Base-by-base conservation (phyloP, 2,113 vertebrate species). In the Nyctereutes procyonoides region DNA sequence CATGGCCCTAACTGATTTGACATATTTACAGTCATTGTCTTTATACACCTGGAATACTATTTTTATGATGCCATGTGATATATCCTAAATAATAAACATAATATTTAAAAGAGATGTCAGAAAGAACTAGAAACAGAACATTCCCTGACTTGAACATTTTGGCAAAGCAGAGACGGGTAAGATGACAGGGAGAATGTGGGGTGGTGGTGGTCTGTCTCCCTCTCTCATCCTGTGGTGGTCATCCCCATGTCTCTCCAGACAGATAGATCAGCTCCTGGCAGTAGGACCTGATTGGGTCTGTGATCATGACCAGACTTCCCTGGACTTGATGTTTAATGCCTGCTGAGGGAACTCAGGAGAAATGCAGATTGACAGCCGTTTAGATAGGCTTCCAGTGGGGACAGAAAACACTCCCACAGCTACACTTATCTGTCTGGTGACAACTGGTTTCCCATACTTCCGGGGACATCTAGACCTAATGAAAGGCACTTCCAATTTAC, bases 1-100 rank as follows among this genome's bases (percentile, higher is more conserved):
- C 22, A 19, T 17, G 16, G 28, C 17, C 12, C 20, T 63, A 28
- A 56, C 22, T 90, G 53, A 62, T 38, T 65, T 28, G 62, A 63
- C 11, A 73, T 22, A 71, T 65, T 94, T 48, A 62, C 1, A 56
- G 16, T 51, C 15, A 79, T 58, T 48, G 35, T 80, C 8, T 81
- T 86, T 7, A 85, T 58, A 80, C 1, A n/a, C 2, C 28, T 58
- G 56, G 60, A 85, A 38, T 79, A 62, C 14, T 43, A 43, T 69
- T 77, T 79, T 30, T 55, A 51, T 80, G 26, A 71, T 38, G 32
- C 16, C 2, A 73, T 3, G 8, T 35, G 10, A 10, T 3, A 12
- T 80, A 58, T 58, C 12, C 65, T 85, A 73, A 93, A 43, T 90
- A 89, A 89, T 74, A 93, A 89, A 65, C 71, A 35, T 35, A 55